These are phyloP conservation scores for Syngnathus floridae DNA, from an alignment of 2,113 vertebrate genomes.

Conservation along the genomic window DNA sequence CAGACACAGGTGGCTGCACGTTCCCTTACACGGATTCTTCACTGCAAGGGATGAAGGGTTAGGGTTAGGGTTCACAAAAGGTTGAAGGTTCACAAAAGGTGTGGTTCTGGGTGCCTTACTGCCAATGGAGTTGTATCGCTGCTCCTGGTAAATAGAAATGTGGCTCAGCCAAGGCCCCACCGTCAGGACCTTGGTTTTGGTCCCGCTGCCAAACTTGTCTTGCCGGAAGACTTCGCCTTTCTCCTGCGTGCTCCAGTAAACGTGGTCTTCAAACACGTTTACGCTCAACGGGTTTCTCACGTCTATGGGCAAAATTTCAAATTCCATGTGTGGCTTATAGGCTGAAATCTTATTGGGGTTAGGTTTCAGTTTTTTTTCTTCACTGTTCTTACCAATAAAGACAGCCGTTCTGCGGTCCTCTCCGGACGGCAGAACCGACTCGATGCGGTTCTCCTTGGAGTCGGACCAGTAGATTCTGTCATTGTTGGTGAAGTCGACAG, in stretches of 20 bases:
- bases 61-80: too few relatives aligned
- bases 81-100: background rate
- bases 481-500: conserved; percentile 82
- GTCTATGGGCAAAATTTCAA: conserved; percentile 32
- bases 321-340: background rate
- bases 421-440: conserved; percentile 82
- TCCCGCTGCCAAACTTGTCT: conserved; percentile 63
- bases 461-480: conserved; percentile 91
- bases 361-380: too few relatives aligned
- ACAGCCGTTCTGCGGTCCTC: conserved; percentile 73
- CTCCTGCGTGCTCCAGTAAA: conserved; percentile 69
- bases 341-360: too few relatives aligned
- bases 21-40: conserved; percentile 64
- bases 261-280: conserved; percentile 63
- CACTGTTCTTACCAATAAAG: conserved; percentile 69
- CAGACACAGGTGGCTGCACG: conserved; percentile 67
- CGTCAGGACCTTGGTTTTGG: conserved; percentile 59
- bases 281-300: conserved; percentile 65
- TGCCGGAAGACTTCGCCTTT: conserved; percentile 68
- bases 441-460: conserved; percentile 83
- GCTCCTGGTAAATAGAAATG: conserved; percentile 65
- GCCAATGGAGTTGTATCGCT: conserved; percentile 61
- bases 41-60: conserved; percentile 42
- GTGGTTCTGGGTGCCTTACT: conserved; percentile 39
- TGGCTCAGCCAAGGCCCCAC: conserved; percentile 68